Base-by-base conservation (phyloP, 2,888 invertebrate genomes). In the Polyommatus iphigenia region DNA sequence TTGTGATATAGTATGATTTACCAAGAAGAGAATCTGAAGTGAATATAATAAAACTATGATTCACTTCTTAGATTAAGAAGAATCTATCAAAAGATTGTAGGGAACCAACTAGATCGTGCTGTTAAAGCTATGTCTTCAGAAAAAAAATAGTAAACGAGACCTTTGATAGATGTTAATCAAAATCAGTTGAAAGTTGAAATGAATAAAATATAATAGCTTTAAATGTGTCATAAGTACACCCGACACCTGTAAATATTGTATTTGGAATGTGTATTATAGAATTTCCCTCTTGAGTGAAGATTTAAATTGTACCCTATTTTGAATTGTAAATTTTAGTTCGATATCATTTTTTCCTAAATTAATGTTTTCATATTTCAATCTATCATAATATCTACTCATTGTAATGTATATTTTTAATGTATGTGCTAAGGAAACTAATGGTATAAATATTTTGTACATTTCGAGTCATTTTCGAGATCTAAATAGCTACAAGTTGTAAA, bases 161-260 rank as follows among this genome's bases (percentile, higher is more conserved):
- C 13, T 24, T 62, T 13, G 13, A 24, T 62, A 20, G 10, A 1
- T 62, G 24, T 7, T 20, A 24, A 62, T 24, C 6, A n/a, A 62
- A 24, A 62, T 24, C 1, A 8, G 20, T 59, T 59, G 7, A 3
- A 2, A 20, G 20, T 50, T 54, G 10, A 59, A 59, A 59, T 59
- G 2, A 8, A n/a, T 54, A n/a, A 59, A 59, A 59, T 41, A 50
- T 62, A 62, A 24, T 62, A 20, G 4, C 24, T 13, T 24, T 62
- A 10, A 62, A 29, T 29, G 75, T 75, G 75, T 75, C 75, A 1
- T 15, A 54, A 18, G 75, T 75, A 75, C 75, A 75, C 75, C 75
- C 54, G 75, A 75, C 75, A 32, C 50, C 50, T 75, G 75, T 75
- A 75, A 54, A 75, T 75, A 75, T 73, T 29, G 67, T 67, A 75